Evolutionary conservation across 1,140 invertebrate genomes (phyloP).

Genomic region (Drosophila littoralis): DNA sequence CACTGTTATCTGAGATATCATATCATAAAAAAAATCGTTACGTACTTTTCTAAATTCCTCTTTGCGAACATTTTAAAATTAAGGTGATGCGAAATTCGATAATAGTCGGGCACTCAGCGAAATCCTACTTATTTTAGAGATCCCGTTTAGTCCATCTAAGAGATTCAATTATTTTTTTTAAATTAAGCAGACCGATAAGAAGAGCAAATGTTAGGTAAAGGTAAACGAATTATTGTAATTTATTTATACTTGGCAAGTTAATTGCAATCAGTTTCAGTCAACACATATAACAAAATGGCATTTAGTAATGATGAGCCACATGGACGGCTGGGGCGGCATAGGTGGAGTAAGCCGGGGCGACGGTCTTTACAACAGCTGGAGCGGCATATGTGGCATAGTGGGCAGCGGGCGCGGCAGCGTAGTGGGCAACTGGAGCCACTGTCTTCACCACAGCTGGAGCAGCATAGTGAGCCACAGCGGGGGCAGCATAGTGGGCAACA

Average conservation of each 20-base stretch:
- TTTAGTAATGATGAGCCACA: constrained; percentile 54
- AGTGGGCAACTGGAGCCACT: constrained; percentile 46
- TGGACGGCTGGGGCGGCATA: constrained; percentile 48
- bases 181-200: no score
- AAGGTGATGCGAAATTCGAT: no score
- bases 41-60: no score
- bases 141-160: no score
- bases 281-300: constrained; percentile 59
- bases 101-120: no score
- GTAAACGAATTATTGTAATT: constrained; percentile 22
- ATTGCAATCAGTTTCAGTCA: constrained; percentile 29
- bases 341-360: constrained; percentile 41
- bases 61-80: no score
- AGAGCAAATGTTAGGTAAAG: background rate
- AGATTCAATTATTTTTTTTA: background rate
- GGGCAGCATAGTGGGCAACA: constrained; percentile 55
- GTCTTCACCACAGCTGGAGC: constrained; percentile 54
- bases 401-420: constrained; percentile 64
- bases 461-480: constrained; percentile 30
- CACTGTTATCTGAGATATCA: no score
- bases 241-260: constrained; percentile 24
- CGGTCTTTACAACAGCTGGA: constrained; percentile 52
- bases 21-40: no score
- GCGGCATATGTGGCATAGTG: constrained; percentile 61
- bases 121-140: no score